phyloP scores from a whole-genome alignment of 2,797 vertebrate species.

The Macrochelys suwanniensis region DNA sequence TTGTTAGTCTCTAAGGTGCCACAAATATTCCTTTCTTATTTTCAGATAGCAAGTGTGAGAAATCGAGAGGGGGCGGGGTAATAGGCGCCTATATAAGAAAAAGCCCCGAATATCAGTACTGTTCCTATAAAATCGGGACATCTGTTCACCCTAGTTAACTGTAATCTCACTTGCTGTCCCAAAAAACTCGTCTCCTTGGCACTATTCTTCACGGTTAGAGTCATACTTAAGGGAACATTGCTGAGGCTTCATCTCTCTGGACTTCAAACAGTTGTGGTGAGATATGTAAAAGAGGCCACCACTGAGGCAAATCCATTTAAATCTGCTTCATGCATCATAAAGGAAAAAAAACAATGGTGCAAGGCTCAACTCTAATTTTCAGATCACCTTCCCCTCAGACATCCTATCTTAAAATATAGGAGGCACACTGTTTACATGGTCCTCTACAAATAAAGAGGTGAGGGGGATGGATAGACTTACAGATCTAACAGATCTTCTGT shows the following conservation, averaged over 20 bases:
- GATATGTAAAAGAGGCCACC: too few species aligned
- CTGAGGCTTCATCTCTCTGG: not conserved
- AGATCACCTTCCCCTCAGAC: not conserved
- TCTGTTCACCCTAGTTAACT: too few species aligned
- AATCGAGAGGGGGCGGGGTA: too few species aligned
- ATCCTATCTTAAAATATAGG: not conserved
- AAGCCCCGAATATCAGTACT: too few species aligned
- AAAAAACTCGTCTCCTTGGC: not conserved
- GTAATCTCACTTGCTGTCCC: rapidly evolving
- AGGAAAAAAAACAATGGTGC: not conserved
- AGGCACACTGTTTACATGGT: not conserved
- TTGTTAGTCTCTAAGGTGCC: too few species aligned
- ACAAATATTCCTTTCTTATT: too few species aligned
- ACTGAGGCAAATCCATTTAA: not conserved
- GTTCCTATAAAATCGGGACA: too few species aligned
- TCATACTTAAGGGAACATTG: not conserved
- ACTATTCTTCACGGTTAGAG: not conserved
- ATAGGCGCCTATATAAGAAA: too few species aligned
- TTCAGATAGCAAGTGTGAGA: too few species aligned
- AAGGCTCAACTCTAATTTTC: not conserved
- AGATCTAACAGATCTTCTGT: not conserved
- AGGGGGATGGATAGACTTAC: not conserved
- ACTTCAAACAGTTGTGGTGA: not conserved
- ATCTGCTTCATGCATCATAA: not conserved
- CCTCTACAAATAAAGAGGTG: not conserved